Evolutionary conservation across 2,113 vertebrate genomes (phyloP).

Genomic region (Orthochromis indermauri): DNA sequence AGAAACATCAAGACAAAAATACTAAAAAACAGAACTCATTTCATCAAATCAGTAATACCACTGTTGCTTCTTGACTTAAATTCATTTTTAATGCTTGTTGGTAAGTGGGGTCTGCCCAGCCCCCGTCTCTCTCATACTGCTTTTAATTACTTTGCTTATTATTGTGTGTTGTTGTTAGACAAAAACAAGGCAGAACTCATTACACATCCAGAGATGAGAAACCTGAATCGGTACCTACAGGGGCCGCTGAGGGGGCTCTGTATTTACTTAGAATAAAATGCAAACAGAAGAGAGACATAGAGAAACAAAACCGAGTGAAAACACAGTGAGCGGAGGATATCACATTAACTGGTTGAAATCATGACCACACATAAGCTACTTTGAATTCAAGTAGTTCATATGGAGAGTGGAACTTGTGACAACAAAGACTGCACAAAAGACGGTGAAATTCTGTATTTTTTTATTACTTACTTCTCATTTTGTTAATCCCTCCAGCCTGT

Average conservation of each 20-base stretch:
- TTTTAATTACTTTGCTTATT: slow-evolving; percentile 77
- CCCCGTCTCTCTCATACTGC: slow-evolving; percentile 27
- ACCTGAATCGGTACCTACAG: slow-evolving; percentile 61
- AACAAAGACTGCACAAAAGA: slow-evolving; percentile 26
- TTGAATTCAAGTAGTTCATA: slow-evolving; percentile 12
- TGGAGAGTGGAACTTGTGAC: slow-evolving; percentile 7
- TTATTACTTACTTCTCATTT: slow-evolving; percentile 11
- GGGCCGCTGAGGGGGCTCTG: slow-evolving; percentile 46
- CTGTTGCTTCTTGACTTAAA: slow-evolving; percentile 40
- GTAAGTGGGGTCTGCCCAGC: slow-evolving; percentile 39
- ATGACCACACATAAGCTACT: slow-evolving; percentile 17
- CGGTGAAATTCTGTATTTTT: background rate
- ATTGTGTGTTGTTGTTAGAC: slow-evolving; percentile 64
- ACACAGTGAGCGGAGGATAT: slow-evolving; percentile 11
- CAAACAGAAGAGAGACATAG: slow-evolving; percentile 19
- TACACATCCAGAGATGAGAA: slow-evolving; percentile 68
- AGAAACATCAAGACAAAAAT: slow-evolving; percentile 3
- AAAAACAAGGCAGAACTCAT: slow-evolving; percentile 75
- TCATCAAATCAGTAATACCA: slow-evolving; percentile 31
- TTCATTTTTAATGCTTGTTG: slow-evolving; percentile 50
- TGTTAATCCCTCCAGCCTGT: slow-evolving; percentile 7
- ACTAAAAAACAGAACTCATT: slow-evolving; percentile 30
- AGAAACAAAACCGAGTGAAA: slow-evolving; percentile 24
- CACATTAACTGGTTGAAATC: slow-evolving; percentile 44
- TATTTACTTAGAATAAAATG: slow-evolving; percentile 54